Conservation (phyloP, 2,888 invertebrate species). For the Ceramica pisi region DNA sequence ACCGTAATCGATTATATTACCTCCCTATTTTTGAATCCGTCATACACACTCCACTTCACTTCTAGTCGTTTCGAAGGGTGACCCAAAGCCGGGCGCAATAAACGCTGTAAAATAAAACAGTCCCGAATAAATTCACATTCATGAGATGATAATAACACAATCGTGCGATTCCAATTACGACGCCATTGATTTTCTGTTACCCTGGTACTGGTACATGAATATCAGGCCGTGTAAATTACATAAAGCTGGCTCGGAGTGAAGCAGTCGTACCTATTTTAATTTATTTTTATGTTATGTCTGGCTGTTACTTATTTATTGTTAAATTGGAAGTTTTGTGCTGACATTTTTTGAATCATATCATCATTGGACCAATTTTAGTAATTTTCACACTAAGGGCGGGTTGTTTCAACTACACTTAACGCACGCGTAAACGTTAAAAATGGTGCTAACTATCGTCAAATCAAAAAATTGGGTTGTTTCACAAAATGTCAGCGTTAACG, state of each 20-base stretch:
- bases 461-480: no score
- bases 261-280: conserved; percentile 21
- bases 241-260: conserved; percentile 19
- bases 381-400: no score
- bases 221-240: conserved; percentile 33
- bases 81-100: conserved; percentile 40
- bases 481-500: no score
- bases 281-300: conserved; percentile 13
- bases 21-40: conserved; percentile 28
- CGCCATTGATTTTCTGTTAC: conserved; percentile 63
- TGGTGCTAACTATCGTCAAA: no score
- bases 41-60: conserved; percentile 31
- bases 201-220: conserved; percentile 42
- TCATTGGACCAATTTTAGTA: no score
- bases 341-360: no score
- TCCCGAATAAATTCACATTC: conserved; percentile 57
- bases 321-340: not conserved
- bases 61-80: conserved; percentile 17
- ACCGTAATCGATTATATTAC: conserved; percentile 16
- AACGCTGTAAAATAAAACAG: conserved; percentile 43
- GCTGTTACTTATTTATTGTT: not conserved
- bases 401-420: no score
- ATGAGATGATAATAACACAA: conserved; percentile 63
- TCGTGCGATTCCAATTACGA: conserved; percentile 57
- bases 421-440: no score